These are phyloP conservation scores for Drosophila kepulauana DNA, from an alignment of 1,140 invertebrate genomes.

Conservation along the genomic window DNA sequence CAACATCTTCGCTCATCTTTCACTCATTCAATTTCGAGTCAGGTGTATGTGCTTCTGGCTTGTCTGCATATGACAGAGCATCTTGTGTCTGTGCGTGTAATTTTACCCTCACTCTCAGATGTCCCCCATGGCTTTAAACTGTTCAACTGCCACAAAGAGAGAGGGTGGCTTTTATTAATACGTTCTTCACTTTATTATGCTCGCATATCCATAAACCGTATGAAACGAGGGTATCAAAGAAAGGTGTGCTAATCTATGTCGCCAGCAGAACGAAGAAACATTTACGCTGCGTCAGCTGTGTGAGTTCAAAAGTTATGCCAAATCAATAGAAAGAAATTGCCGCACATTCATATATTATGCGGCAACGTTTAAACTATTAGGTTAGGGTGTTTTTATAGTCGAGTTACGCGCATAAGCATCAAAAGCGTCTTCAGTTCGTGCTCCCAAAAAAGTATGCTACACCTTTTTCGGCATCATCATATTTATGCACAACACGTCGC, in stretches of 20 bases:
- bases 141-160: background rate
- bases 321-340: slow-evolving; percentile 6
- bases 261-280: background rate
- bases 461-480: slow-evolving; percentile 45
- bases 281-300: background rate
- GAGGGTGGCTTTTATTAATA: slow-evolving; percentile 37
- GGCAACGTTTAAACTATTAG: background rate
- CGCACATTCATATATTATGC: background rate
- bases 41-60: slow-evolving; percentile 16
- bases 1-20: background rate
- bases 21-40: slow-evolving; percentile 55
- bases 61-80: slow-evolving; percentile 34
- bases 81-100: slow-evolving; percentile 3
- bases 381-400: slow-evolving; percentile 23
- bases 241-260: slow-evolving; percentile 1
- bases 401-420: background rate
- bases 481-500: slow-evolving; percentile 76
- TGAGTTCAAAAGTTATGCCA: background rate
- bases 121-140: slow-evolving; percentile 35
- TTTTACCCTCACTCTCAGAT: slow-evolving; percentile 19
- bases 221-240: slow-evolving; percentile 8
- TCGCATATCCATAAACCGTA: slow-evolving; percentile 4
- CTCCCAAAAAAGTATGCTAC: slow-evolving; percentile 56
- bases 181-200: slow-evolving; percentile 16
- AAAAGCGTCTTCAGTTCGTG: slow-evolving; percentile 23